Percentiles rank a stretch among this genome's conserved stretches.
These are phyloP conservation scores for Oithona nana DNA, from an alignment of 2,888 invertebrate species.

Conservation along the genomic window DNA sequence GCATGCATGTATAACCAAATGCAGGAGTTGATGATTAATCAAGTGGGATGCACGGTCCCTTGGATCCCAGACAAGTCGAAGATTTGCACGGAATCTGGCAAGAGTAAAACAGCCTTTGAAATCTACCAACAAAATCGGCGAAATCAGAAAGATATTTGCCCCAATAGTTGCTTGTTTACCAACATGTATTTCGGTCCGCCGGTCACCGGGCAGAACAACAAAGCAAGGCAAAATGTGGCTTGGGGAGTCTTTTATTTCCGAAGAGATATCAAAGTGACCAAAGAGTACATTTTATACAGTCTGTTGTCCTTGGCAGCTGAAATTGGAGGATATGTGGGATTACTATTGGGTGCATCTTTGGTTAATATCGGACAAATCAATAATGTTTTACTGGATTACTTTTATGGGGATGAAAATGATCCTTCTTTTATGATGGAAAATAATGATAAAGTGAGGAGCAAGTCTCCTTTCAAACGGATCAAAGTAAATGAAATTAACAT, in stretches of 20 bases:
- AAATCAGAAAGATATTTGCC: neutral
- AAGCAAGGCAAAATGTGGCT: neutral
- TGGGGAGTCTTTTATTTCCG: neutral
- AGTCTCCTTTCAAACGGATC: too few species aligned
- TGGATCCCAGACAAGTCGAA: neutral
- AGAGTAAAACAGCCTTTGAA: neutral
- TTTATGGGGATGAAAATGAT: too few species aligned
- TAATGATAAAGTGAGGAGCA: too few species aligned
- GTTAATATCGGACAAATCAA: neutral
- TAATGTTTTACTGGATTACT: neutral
- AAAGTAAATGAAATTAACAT: too few species aligned
- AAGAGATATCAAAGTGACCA: neutral
- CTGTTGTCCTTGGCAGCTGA: neutral
- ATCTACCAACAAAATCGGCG: conserved; percentile 1
- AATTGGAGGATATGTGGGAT: too few species aligned
- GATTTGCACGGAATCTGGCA: neutral
- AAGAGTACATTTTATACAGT: neutral
- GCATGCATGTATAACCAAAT: neutral
- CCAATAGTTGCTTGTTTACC: neutral
- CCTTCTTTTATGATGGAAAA: too few species aligned
- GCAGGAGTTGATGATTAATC: neutral
- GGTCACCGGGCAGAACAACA: neutral
- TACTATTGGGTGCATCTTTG: neutral
- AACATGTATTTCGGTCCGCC: conserved; percentile 9
- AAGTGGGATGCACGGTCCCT: conserved; percentile 3